Evolutionary conservation across 1,140 invertebrate species (phyloP).

Genomic region (Drosophila auraria): DNA sequence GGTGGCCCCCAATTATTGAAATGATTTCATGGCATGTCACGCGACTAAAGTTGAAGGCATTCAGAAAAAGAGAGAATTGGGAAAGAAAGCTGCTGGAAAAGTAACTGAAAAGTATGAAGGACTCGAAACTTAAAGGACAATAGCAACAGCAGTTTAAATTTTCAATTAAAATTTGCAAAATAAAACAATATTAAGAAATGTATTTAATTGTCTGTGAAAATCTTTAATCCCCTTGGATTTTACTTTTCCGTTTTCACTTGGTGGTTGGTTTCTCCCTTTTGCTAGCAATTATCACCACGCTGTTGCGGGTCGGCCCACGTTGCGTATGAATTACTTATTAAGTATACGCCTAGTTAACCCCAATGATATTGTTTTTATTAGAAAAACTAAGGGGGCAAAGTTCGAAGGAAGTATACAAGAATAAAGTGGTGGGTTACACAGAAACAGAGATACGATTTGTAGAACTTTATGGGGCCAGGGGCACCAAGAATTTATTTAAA

Average conservation of each 20-base stretch:
- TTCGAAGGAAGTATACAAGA: background rate
- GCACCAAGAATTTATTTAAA: no score
- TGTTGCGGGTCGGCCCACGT: conserved; percentile 19
- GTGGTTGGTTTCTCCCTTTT: background rate
- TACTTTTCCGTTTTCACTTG: background rate
- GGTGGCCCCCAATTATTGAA: conserved; percentile 66
- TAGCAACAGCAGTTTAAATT: background rate
- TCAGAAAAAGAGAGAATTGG: background rate
- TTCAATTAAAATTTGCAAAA: background rate
- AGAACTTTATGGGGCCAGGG: background rate
- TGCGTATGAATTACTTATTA: conserved; percentile 65
- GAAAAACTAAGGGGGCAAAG: background rate
- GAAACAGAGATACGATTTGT: background rate
- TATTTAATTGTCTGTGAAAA: background rate
- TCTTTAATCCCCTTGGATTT: background rate
- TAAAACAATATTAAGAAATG: background rate
- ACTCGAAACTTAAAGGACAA: background rate
- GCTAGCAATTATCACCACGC: conserved; percentile 4
- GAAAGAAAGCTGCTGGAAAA: background rate
- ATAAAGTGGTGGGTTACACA: background rate
- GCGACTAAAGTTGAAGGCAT: conserved; percentile 60
- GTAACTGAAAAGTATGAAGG: background rate
- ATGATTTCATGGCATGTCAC: conserved; percentile 63
- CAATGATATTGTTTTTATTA: conserved; percentile 21
- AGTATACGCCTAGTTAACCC: conserved; percentile 57